phyloP scores from a whole-genome alignment of 2,113 vertebrate genomes.

The Aplodontia rufa region DNA sequence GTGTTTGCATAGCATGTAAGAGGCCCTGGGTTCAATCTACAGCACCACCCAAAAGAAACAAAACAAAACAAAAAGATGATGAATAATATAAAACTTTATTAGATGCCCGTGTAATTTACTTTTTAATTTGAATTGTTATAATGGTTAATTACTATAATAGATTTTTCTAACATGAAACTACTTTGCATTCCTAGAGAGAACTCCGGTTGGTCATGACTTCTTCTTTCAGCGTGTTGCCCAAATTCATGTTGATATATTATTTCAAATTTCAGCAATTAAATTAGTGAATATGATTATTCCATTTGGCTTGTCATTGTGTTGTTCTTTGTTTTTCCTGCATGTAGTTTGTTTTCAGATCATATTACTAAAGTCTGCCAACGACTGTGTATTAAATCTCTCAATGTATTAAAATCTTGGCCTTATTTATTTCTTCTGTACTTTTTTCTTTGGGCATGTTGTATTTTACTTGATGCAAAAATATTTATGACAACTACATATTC shows the following conservation, averaged over 20 bases:
- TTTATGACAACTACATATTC: background rate
- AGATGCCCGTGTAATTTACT: background rate
- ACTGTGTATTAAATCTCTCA: no score
- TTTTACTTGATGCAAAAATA: background rate
- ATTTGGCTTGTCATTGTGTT: background rate
- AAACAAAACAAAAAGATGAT: background rate
- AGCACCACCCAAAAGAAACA: background rate
- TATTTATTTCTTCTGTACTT: background rate
- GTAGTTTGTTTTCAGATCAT: conserved; percentile 10
- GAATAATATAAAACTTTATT: background rate
- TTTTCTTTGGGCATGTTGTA: background rate
- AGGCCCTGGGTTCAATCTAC: background rate
- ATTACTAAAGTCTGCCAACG: no score
- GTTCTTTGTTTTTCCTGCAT: background rate
- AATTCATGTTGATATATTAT: background rate
- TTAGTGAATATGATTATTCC: background rate
- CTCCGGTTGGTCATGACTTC: background rate
- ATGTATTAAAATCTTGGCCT: background rate
- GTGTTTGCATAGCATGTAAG: background rate
- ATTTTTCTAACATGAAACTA: background rate
- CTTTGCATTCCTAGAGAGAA: background rate
- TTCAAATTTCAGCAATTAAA: background rate
- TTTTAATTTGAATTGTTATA: conserved; percentile 7
- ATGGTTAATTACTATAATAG: background rate
- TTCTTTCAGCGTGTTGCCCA: background rate